Evolutionary conservation across 2,888 invertebrate genomes (phyloP).

Genomic region (Amiota mariae): DNA sequence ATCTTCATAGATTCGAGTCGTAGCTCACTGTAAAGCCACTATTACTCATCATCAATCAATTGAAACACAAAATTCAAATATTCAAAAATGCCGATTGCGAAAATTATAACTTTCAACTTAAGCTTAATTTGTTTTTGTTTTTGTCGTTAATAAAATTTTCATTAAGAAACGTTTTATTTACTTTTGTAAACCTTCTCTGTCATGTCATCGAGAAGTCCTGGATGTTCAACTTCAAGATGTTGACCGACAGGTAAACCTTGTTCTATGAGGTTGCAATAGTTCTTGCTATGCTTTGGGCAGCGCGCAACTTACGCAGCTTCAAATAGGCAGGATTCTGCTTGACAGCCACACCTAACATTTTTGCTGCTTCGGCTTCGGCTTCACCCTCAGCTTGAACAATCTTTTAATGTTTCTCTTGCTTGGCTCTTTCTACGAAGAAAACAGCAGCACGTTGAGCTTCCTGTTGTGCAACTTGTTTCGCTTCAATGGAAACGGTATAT

Average conservation of each 20-base stretch:
- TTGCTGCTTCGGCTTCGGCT: slow-evolving; percentile 98
- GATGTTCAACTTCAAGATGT: slow-evolving; percentile 96
- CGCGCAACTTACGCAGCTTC: slow-evolving; percentile 96
- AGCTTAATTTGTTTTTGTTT: slow-evolving; percentile 49
- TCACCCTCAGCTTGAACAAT: slow-evolving; percentile 99
- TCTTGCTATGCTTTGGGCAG: slow-evolving; percentile 97
- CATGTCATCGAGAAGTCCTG: slow-evolving; percentile 92
- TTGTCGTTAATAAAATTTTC: slow-evolving; percentile 45
- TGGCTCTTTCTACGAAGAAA: slow-evolving; percentile 97
- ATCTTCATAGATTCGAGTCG: too few relatives aligned
- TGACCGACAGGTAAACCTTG: slow-evolving; percentile 93
- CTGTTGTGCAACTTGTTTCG: slow-evolving; percentile 99
- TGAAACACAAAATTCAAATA: slow-evolving; percentile 7
- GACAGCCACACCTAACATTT: slow-evolving; percentile 97
- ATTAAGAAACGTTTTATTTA: slow-evolving; percentile 75
- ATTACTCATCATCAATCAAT: background rate
- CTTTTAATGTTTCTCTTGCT: slow-evolving; percentile 98
- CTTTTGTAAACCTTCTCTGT: slow-evolving; percentile 87
- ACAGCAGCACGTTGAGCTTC: slow-evolving; percentile 99
- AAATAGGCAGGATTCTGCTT: slow-evolving; percentile 97
- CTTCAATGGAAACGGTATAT: slow-evolving; percentile 99
- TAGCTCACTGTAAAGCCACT: too few relatives aligned
- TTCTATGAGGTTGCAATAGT: slow-evolving; percentile 97
- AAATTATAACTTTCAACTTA: slow-evolving; percentile 54
- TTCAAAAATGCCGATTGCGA: slow-evolving; percentile 48